These are phyloP conservation scores for Teleogryllus occipitalis DNA, from an alignment of 1,140 invertebrate species.

Conservation along the genomic window DNA sequence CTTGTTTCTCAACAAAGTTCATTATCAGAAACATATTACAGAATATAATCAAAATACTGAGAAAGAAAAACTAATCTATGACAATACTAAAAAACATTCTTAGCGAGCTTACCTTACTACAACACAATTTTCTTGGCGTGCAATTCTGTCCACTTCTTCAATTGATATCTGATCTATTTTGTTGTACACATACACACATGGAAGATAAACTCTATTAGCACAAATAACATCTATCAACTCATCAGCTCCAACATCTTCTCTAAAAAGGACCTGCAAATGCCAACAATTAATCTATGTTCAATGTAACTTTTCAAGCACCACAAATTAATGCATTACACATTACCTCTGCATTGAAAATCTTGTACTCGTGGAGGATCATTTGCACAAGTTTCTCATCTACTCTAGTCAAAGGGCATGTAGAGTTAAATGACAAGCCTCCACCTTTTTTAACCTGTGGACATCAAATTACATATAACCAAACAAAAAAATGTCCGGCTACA, in stretches of 20 bases:
- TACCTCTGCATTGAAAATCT: conserved; percentile 98
- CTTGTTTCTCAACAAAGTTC: conserved; percentile 12
- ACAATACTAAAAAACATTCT: no score
- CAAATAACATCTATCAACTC: conserved; percentile 99
- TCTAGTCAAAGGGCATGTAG: conserved; percentile 87
- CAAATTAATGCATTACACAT: neutral
- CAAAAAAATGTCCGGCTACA: neutral
- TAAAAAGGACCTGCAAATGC: conserved; percentile 61
- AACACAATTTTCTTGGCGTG: conserved; percentile 78
- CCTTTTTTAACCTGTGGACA: conserved; percentile 78
- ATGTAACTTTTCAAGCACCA: neutral
- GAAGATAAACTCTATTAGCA: conserved; percentile 93
- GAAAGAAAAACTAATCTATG: neutral
- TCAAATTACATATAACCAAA: conserved; percentile 18
- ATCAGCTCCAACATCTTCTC: conserved; percentile 92
- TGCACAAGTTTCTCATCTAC: conserved; percentile 97
- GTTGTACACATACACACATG: conserved; percentile 97
- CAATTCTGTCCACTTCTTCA: conserved; percentile 95
- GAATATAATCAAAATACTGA: conserved; percentile 13
- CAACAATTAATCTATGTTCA: neutral
- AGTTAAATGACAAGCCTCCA: conserved; percentile 97
- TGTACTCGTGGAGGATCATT: conserved; percentile 97
- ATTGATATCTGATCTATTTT: conserved; percentile 99
- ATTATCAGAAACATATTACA: conserved; percentile 13
- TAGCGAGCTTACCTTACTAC: conserved; percentile 73